Percentiles rank a stretch among this genome's conserved stretches.
These are phyloP conservation scores for Poeciliopsis paucimaculata DNA, from an alignment of 2,797 vertebrate genomes.

Conservation along the genomic window DNA sequence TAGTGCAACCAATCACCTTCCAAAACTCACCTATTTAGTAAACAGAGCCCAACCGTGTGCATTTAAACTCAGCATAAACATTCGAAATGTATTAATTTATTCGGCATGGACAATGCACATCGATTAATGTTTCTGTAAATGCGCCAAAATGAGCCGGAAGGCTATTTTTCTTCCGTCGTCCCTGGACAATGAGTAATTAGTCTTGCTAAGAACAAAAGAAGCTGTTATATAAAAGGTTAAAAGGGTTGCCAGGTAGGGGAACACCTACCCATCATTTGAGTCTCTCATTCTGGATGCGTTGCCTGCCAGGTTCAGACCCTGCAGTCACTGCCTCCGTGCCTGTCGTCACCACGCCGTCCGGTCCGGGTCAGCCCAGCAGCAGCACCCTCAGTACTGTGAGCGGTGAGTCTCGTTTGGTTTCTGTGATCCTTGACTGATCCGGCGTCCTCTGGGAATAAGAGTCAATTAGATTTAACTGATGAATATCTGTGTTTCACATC, in stretches of 20 bases:
- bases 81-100: too few relatives aligned
- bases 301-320: slow-evolving; percentile 24
- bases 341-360: slow-evolving; percentile 24
- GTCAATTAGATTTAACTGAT: neutral
- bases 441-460: neutral
- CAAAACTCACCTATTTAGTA: neutral
- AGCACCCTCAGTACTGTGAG: slow-evolving; percentile 16
- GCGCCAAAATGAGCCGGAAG: too few relatives aligned
- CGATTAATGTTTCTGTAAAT: too few relatives aligned
- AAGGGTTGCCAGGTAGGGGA: neutral
- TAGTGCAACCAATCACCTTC: neutral
- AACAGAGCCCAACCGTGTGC: neutral
- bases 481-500: neutral
- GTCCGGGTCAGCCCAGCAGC: slow-evolving; percentile 7
- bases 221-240: neutral
- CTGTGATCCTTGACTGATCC: neutral
- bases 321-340: neutral
- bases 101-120: too few relatives aligned
- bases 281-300: slow-evolving; percentile 9
- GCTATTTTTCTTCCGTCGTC: too few relatives aligned
- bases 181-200: too few relatives aligned
- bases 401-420: slow-evolving; percentile 32
- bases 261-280: neutral
- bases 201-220: neutral
- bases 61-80: neutral